Evolutionary conservation across 2,113 vertebrate genomes (phyloP), one percentile per base, ranked within the genome.

Genomic region (Scatophagus argus): DNA sequence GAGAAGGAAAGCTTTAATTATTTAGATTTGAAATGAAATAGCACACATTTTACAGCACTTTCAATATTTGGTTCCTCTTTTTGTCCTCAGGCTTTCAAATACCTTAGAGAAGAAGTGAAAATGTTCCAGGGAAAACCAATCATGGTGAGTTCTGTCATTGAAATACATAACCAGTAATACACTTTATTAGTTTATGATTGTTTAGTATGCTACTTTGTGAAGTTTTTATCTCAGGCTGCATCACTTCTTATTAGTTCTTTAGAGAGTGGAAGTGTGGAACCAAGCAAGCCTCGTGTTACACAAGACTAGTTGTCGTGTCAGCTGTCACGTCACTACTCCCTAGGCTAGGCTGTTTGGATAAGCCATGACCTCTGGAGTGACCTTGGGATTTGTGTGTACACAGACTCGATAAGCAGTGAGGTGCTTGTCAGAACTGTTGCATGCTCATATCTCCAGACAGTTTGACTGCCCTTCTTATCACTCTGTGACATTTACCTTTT

Each of bases 91-190:
- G 98, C 98, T 1, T 97, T 97, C 92, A 97, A 89, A 94, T 99
- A 99, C 81, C 92, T 99, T 87, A 94, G 98, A 92, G 98, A 99
- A 93, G 98, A 99, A 96, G 97, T 99, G 72, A 99, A 99, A 95
- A 96, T 93, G 46, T 99, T 99, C 96, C 97, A 98, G 95, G 98
- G 97, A 94, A 99, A 98, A 95, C 98, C 97, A 89, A 96, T 99
- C 75, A 98, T 99, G 98, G 98, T 99, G 90, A 96, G 95, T 92
- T 29, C 6, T 55, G 29, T 32, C n/a, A 34, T 21, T 65, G 8
- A 32, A 60, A 49, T 64, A 14, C n/a, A 64, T 19, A 8, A 39
- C 21, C 43, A 59, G 10, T 59, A 8, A 12, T 21, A 36, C 2
- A 49, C 72, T 59, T 27, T 27, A 14, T 49, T 49, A 8, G 2